A percentile compares a stretch with the other conserved stretches of the same genome.
Conservation (phyloP, 2,888 invertebrate species). For the Conomelus anceps region DNA sequence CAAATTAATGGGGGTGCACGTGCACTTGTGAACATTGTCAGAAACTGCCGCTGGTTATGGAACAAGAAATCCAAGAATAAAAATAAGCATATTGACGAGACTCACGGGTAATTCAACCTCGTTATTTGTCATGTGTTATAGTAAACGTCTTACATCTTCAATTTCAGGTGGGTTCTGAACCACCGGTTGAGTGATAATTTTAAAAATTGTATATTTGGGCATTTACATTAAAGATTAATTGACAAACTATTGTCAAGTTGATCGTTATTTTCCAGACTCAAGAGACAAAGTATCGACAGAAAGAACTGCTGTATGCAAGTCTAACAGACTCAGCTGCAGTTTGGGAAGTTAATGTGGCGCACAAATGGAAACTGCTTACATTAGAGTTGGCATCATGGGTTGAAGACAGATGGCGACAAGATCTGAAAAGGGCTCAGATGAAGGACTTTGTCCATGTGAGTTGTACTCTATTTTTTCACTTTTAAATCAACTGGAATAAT, state of each 20-base stretch:
- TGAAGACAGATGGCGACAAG: slow-evolving; percentile 67
- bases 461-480: not conserved
- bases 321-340: slow-evolving; percentile 62
- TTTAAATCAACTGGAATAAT: no score
- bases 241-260: no score
- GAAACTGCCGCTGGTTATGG: no score
- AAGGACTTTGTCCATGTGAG: slow-evolving; percentile 63
- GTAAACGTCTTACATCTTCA: no score
- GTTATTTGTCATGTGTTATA: no score
- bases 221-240: slow-evolving; percentile 7
- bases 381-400: slow-evolving; percentile 73
- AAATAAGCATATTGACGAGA: no score
- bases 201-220: slow-evolving; percentile 4
- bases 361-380: slow-evolving; percentile 70
- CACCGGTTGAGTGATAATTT: slow-evolving; percentile 2
- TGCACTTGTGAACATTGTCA: no score
- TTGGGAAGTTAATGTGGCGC: slow-evolving; percentile 76
- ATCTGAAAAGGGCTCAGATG: slow-evolving; percentile 62
- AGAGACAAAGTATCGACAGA: not conserved
- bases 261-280: not conserved
- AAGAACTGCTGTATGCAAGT: slow-evolving; percentile 61
- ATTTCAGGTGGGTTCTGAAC: no score
- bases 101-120: no score
- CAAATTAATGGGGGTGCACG: no score
- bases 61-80: no score